phyloP scores from a whole-genome alignment of 2,797 vertebrate genomes.

The Podarcis lilfordi region DNA sequence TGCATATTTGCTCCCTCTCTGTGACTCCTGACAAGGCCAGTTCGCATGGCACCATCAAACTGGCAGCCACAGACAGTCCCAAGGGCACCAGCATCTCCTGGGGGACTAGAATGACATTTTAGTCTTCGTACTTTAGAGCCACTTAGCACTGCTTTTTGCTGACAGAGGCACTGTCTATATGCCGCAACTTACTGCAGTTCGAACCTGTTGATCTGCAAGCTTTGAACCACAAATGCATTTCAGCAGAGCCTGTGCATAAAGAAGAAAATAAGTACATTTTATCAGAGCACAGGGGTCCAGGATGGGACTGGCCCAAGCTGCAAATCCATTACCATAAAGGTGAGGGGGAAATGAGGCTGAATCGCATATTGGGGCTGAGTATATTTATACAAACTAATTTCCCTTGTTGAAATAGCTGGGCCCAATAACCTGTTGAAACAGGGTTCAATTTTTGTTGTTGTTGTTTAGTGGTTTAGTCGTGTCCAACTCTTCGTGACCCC shows the following conservation, averaged over 20 bases:
- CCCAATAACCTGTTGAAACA: no score
- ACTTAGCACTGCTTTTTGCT: background rate
- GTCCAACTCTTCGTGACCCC: no score
- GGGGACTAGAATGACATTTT: background rate
- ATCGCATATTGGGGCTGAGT: background rate
- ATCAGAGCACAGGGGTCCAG: background rate
- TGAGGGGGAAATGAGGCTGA: background rate
- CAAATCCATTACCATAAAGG: background rate
- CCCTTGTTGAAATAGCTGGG: background rate
- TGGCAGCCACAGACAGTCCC: background rate
- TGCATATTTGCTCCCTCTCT: constrained; percentile 46
- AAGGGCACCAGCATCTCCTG: background rate
- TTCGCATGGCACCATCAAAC: background rate
- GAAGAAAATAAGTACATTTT: background rate
- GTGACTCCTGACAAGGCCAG: constrained; percentile 31
- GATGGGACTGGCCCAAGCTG: background rate
- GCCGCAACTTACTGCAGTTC: background rate
- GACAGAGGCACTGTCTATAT: background rate
- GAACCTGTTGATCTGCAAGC: background rate
- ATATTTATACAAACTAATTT: background rate
- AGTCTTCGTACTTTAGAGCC: background rate
- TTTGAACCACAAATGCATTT: background rate
- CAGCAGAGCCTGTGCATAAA: no score
- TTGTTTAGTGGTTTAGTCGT: no score
- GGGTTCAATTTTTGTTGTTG: no score